Evolutionary conservation across 2,113 vertebrate species (phyloP).

Genomic region (Panthera tigris): DNA sequence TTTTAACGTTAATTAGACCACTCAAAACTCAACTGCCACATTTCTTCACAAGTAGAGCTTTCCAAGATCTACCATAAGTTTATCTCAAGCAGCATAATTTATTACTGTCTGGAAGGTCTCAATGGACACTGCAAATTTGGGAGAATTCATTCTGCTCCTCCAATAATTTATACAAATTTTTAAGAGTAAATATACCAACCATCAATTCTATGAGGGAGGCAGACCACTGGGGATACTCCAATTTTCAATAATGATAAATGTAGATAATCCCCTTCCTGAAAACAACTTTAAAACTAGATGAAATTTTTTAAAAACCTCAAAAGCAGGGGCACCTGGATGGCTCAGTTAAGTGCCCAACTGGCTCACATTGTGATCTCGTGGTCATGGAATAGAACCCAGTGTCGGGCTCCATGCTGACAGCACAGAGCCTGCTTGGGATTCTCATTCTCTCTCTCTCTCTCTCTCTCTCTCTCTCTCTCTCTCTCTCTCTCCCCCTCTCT

Average conservation of each 20-base stretch:
- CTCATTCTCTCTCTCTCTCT: too few relatives aligned
- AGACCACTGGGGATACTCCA: background rate
- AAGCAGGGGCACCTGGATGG: background rate
- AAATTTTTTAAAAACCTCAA: constrained; percentile 5
- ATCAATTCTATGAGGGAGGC: background rate
- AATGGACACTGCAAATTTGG: background rate
- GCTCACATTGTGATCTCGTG: too few relatives aligned
- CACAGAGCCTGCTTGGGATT: too few relatives aligned
- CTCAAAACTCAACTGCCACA: background rate
- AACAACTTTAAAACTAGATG: background rate
- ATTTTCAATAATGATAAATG: background rate
- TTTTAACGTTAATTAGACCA: background rate
- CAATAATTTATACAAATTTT: background rate
- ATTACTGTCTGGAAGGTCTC: background rate
- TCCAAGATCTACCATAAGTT: background rate
- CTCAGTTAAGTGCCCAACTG: too few relatives aligned
- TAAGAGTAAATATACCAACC: background rate
- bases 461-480: too few relatives aligned
- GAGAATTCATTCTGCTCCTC: background rate
- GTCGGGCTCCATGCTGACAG: too few relatives aligned
- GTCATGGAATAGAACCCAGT: too few relatives aligned
- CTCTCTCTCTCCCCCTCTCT: too few relatives aligned
- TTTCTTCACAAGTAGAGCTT: background rate
- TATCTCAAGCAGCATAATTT: background rate
- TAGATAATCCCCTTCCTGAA: background rate